Base-by-base conservation (phyloP, 2,797 vertebrate species). In the Notolabrus celidotus region DNA sequence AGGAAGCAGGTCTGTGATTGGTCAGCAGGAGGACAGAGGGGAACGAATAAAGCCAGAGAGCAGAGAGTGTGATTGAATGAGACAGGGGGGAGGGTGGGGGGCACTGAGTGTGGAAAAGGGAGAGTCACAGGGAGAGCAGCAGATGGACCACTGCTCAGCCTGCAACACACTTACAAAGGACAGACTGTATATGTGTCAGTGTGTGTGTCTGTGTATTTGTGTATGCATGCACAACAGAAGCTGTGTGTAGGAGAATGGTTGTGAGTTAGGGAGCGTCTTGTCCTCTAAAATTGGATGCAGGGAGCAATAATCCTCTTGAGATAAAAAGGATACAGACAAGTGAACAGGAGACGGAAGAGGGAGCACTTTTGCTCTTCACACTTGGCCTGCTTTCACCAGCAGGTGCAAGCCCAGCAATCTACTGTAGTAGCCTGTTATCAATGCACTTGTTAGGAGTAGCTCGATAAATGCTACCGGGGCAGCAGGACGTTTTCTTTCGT, bases 1-100 rank as follows among this genome's bases (percentile, higher is more conserved):
- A 88, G 89, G 87, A 90, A 87, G 84, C 29, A 22, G 52, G 71
- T 27, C 59, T 67, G 74, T 54, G 77, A 91, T 92, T 91, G 90
- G 92, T 78, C 52, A 9, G 46, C 6, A 14, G 39, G 23, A 49
- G 60, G 66, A 68, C 41, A 14, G 22, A 25, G 61, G 67, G 65
- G 67, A 31, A 52, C 41, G 52, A 58, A 59, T 43, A 15, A 53
- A 67, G 39, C 46, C 46, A 51, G 60, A 50, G 76, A 77, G 71
- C 68, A 31, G 10, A 43, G 77, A 59, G 71, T 49, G 73, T 67
- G 75, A 83, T 50, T 83, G 85, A 85, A 84, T 75, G 86, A 78
- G 81, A 83, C 77, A 78, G 71, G 47, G 60, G 62, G 63, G 68
- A 45, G 60, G 60, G 61, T 39, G 66, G 51, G 46, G 36, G 59